Base-by-base conservation (phyloP, 2,113 vertebrate genomes). In the Rhea americana region DNA sequence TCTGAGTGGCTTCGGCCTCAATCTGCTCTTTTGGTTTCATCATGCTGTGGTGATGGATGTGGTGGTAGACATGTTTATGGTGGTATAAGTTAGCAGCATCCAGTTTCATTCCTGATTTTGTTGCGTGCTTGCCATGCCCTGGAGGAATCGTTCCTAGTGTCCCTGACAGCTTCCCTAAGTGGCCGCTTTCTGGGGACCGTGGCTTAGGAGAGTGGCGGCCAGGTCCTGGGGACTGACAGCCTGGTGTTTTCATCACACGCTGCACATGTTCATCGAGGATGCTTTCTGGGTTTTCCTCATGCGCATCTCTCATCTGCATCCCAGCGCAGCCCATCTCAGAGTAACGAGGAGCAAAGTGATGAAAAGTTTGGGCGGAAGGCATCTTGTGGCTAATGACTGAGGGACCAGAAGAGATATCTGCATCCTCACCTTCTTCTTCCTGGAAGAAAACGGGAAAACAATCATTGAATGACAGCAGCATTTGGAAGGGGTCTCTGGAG, bases 201-300 rank as follows among this genome's bases (percentile, higher is more conserved):
- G 98, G 98, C 94, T 98, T 98, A 11, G 98, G 98, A 41, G 98
- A 98, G 85, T 98, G 98, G 32, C 98, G 98, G 12, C 98, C 99
- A 0, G 98, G 98, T 5, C 99, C 98, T 0, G 99, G 99, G 0
- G 99, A 99, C 85, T 99, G 99, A 96, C 99, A 98, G 75, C 99
- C 98, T 0, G 99, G 99, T 0, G 99, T 99, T 96, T 99, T 99
- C 99, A 99, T 99, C 85, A 99, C 99, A 3, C 99, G 98, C 94
- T 99, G 99, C 13, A 99, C 99, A 0, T 99, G 99, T 58, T 99
- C 99, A 1, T 99, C 99, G 24, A 99, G 98, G 96, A 99, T 99
- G 97, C 98, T 99, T 90, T 99, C 99, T 0, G 99, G 99, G 96
- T 99, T 99, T 90, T 99, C 99, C 88, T 99, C 99, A 0, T 99